Evolutionary conservation across 2,888 invertebrate genomes (phyloP).

Genomic region (Patella depressa): DNA sequence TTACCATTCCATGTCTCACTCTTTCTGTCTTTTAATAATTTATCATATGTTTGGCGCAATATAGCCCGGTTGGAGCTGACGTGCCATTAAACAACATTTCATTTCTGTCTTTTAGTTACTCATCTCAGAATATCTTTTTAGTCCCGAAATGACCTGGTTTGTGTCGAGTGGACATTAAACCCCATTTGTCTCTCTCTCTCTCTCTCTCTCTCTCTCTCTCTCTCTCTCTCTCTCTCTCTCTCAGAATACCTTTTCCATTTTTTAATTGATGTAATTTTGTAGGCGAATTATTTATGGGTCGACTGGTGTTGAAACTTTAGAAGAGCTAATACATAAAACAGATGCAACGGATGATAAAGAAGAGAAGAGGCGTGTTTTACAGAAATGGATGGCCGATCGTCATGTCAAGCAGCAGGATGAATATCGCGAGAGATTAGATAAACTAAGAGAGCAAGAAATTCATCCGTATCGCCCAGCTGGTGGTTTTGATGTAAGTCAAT

Average conservation of each 20-base stretch:
- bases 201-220: too few relatives aligned
- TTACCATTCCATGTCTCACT: too few relatives aligned
- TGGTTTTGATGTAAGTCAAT: conserved; percentile 5
- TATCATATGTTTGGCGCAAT: too few relatives aligned
- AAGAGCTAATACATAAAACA: conserved; percentile 42
- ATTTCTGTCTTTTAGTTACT: background rate
- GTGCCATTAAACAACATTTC: background rate
- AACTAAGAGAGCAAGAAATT: conserved; percentile 55
- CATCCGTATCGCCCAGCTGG: conserved; percentile 54
- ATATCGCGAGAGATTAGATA: conserved; percentile 51
- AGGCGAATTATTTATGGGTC: background rate
- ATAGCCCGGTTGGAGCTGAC: too few relatives aligned
- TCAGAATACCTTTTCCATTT: background rate
- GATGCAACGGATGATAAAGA: conserved; percentile 27
- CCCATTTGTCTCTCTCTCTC: too few relatives aligned
- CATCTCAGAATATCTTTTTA: background rate
- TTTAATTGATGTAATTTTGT: background rate
- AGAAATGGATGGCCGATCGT: conserved; percentile 62
- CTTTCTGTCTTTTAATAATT: too few relatives aligned
- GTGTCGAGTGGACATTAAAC: too few relatives aligned
- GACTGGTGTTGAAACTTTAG: conserved; percentile 47
- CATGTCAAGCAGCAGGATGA: conserved; percentile 51
- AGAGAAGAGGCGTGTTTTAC: conserved; percentile 52
- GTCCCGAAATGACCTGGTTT: too few relatives aligned
- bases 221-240: too few relatives aligned